These are phyloP conservation scores for Helicoverpa assulta DNA, from an alignment of 2,888 invertebrate species.

Conservation along the genomic window DNA sequence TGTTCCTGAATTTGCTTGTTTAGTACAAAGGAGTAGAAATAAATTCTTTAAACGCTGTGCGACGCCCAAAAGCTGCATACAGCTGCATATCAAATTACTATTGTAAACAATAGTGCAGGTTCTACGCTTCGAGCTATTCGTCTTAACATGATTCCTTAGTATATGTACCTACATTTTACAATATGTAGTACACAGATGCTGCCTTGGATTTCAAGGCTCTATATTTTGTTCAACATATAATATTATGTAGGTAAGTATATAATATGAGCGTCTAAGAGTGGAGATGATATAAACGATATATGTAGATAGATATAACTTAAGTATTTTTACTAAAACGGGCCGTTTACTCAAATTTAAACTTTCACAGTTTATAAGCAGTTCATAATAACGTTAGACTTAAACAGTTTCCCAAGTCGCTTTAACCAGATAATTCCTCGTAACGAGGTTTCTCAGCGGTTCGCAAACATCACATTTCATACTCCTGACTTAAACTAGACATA, in stretches of 20 bases:
- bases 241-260: too few species aligned
- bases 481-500: not conserved
- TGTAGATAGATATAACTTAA: too few species aligned
- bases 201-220: conserved; percentile 16
- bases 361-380: not conserved
- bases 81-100: conserved; percentile 46
- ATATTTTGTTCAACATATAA: too few species aligned
- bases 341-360: not conserved
- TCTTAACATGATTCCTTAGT: conserved; percentile 34
- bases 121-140: conserved; percentile 25
- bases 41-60: conserved; percentile 20
- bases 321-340: not conserved
- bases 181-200: conserved; percentile 6
- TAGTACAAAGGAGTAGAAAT: conserved; percentile 15
- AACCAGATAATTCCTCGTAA: conserved; percentile 12
- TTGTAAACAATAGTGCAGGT: conserved; percentile 27
- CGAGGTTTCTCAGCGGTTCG: conserved; percentile 1
- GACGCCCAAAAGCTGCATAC: conserved; percentile 2
- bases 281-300: too few species aligned
- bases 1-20: not conserved
- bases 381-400: conserved; percentile 11
- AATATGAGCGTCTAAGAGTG: too few species aligned
- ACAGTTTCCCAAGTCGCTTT: conserved; percentile 17
- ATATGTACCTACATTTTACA: conserved; percentile 15
- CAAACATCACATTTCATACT: conserved; percentile 14